Base-by-base conservation (phyloP, 2,888 invertebrate species). In the Epirrhoe tristata region DNA sequence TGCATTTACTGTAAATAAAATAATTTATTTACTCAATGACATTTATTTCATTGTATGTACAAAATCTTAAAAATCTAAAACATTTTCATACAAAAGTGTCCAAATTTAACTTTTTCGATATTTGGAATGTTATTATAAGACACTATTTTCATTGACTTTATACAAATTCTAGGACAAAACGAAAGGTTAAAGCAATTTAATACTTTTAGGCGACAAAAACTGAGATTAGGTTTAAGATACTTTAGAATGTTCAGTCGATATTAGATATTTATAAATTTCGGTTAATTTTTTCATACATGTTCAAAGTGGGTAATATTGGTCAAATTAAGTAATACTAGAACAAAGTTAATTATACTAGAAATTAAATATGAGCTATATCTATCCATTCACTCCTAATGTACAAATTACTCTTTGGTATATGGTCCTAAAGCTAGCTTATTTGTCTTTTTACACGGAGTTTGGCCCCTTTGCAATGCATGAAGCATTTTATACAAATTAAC, bases 21-120 rank as follows among this genome's bases (percentile, higher is more conserved):
- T 85, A 83, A 85, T 75, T 65, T 70, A 74, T 76, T 84, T 89
- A 88, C 86, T 90, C 89, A 93, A 92, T 92, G 91, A 91, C 93
- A 93, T 93, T 93, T 93, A 93, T 93, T 91, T 91, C 87, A 90
- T 91, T 90, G 88, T 93, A 93, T 93, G 92, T 93, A 93, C 93
- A 93, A 93, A 93, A 93, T 88, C 93, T 93, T 92, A 92, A 68
- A 91, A 88, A 91, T 89, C 90, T 93, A 92, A 84, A 85, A 12
- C 81, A 81, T 90, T 87, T 84, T 88, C 89, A 86, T 93, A 93
- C 91, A 93, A 93, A 93, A 93, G 91, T 93, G 91, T 92, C 91
- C 90, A 93, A 92, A 90, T 90, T 87, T 88, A 86, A 88, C 81
- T 85, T 88, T 89, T 85, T 74, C 85, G 89, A 89, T 90, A 91